phyloP scores from a whole-genome alignment of 2,888 invertebrate genomes.

The Trichogramma evanescens region DNA sequence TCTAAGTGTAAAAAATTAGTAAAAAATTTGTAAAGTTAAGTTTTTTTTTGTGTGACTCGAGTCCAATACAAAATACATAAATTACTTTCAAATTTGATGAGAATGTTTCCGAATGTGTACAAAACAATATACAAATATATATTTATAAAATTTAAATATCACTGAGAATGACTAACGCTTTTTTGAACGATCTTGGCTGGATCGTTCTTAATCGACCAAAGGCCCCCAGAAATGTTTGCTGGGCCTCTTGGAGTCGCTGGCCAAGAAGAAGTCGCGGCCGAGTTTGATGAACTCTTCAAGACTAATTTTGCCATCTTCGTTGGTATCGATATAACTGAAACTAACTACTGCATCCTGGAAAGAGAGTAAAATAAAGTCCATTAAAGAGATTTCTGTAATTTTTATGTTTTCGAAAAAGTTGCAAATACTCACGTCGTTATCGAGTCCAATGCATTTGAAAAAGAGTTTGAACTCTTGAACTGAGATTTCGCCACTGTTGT shows the following conservation, averaged over 20 bases:
- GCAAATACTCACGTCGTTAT: constrained; percentile 54
- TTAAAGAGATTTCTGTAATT: not conserved
- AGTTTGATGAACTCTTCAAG: constrained; percentile 72
- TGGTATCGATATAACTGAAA: constrained; percentile 71
- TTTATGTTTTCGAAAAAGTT: not conserved
- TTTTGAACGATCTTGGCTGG: not conserved
- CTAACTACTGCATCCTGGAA: constrained; percentile 62
- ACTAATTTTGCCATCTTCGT: constrained; percentile 70
- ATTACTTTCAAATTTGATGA: constrained; percentile 12
- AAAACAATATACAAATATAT: constrained; percentile 5
- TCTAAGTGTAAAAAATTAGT: constrained; percentile 9
- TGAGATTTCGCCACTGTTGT: constrained; percentile 69
- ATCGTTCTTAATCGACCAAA: constrained; percentile 51
- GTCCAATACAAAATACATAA: not conserved
- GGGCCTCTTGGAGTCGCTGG: constrained; percentile 67
- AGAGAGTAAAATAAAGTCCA: constrained; percentile 7
- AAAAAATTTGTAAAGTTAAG: constrained; percentile 18
- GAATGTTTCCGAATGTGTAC: constrained; percentile 7
- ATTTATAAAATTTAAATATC: constrained; percentile 2
- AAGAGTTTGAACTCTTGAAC: constrained; percentile 77
- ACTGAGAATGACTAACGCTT: constrained; percentile 15
- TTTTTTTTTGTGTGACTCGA: not conserved
- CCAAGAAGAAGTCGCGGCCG: constrained; percentile 73
- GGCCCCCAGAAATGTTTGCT: constrained; percentile 87
- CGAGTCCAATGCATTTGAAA: constrained; percentile 70